Conservation (phyloP, 2,113 vertebrate species). For the Pavo muticus region DNA sequence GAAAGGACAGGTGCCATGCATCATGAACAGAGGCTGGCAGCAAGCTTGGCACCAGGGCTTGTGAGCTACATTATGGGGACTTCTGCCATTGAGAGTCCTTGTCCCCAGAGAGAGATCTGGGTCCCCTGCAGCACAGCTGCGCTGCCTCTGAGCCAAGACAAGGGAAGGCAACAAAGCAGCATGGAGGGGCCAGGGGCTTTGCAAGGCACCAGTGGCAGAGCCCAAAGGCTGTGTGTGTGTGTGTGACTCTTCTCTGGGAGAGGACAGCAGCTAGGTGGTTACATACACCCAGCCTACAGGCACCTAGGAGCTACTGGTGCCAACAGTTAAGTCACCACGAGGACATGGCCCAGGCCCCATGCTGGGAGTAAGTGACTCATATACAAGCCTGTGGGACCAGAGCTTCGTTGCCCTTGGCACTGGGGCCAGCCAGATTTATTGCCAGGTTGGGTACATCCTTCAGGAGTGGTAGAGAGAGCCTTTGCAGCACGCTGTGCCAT, state of each 20-base stretch:
- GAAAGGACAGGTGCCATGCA: neutral
- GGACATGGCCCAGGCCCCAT: neutral
- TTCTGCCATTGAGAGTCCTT: neutral
- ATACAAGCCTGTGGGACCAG: neutral
- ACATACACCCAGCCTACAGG: neutral
- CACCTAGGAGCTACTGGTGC: neutral
- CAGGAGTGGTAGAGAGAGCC: neutral
- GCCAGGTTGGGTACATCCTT: constrained; percentile 16
- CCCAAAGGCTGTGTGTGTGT: neutral
- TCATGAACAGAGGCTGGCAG: neutral
- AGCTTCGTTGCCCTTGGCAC: neutral
- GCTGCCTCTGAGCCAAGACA: neutral
- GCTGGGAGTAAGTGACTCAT: constrained; percentile 35
- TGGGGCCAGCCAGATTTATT: neutral
- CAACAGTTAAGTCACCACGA: constrained; percentile 10
- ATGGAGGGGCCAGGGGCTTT: neutral
- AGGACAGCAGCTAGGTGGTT: neutral
- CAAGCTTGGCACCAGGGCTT: neutral
- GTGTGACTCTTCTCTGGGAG: neutral
- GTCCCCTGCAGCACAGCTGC: neutral
- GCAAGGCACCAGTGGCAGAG: neutral
- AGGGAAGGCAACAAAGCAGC: neutral
- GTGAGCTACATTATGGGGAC: neutral
- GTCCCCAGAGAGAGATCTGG: neutral
- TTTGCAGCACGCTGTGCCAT: neutral